Evolutionary conservation across 2,888 invertebrate species (phyloP).

Genomic region (Syrista parreyssii): DNA sequence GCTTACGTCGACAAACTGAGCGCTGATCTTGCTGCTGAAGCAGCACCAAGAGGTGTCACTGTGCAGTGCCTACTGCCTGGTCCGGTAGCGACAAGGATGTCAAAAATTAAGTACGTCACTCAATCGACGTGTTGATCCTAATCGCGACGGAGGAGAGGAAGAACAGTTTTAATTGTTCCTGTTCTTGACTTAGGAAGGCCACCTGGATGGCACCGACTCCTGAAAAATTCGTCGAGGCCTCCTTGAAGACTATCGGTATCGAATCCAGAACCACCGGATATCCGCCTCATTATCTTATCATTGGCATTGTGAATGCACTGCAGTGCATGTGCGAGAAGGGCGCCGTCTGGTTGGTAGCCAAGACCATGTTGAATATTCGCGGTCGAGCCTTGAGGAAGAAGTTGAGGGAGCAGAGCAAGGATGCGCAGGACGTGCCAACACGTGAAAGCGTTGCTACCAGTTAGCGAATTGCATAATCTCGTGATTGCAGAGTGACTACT

Average conservation of each 20-base stretch:
- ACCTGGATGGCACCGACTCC: conserved; percentile 82
- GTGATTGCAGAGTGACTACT: not conserved
- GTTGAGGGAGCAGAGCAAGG: conserved; percentile 17
- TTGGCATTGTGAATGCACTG: conserved; percentile 67
- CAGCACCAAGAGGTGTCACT: conserved; percentile 77
- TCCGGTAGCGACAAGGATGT: conserved; percentile 93
- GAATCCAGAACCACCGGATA: conserved; percentile 80
- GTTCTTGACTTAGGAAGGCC: conserved; percentile 60
- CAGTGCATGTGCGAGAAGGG: conserved; percentile 69
- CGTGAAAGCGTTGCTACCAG: not conserved
- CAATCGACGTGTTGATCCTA: not conserved
- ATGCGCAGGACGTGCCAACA: conserved; percentile 2
- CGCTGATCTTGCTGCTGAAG: conserved; percentile 81
- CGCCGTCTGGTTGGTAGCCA: conserved; percentile 73
- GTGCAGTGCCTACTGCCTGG: conserved; percentile 88
- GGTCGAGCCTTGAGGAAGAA: conserved; percentile 71
- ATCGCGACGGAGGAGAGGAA: not conserved
- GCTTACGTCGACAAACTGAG: conserved; percentile 86
- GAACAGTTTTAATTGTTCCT: not conserved
- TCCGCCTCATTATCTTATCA: conserved; percentile 75
- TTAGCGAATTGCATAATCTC: not conserved
- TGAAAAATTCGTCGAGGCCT: conserved; percentile 77
- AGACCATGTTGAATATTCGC: conserved; percentile 76
- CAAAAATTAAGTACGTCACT: conserved; percentile 72
- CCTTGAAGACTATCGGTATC: conserved; percentile 79